Evolutionary conservation across 2,113 vertebrate species (phyloP).

Genomic region (Spea multiplicata): DNA sequence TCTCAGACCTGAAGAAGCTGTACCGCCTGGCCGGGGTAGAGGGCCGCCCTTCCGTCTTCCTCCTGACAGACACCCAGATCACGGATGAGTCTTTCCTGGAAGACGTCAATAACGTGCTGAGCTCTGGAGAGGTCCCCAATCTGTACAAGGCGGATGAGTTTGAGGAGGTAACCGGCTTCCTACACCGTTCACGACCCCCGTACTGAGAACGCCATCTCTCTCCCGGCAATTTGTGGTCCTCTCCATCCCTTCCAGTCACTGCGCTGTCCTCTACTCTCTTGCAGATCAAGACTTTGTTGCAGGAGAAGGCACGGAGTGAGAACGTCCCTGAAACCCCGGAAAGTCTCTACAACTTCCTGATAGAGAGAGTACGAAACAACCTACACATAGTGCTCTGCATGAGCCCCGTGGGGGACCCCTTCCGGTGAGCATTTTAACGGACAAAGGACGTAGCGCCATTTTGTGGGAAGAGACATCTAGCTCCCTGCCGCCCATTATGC

Average conservation of each 20-base stretch:
- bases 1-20: constrained; percentile 80
- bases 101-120: constrained; percentile 85
- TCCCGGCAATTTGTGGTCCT: too few relatives aligned
- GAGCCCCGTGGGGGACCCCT: constrained; percentile 81
- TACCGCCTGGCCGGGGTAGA: constrained; percentile 77
- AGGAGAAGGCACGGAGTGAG: constrained; percentile 69
- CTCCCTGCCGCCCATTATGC: too few relatives aligned
- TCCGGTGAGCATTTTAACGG: constrained; percentile 66
- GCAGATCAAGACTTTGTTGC: constrained; percentile 70
- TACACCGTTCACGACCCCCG: too few relatives aligned
- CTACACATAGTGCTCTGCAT: constrained; percentile 82
- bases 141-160: constrained; percentile 83
- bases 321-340: constrained; percentile 69
- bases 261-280: background rate
- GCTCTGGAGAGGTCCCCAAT: constrained; percentile 85
- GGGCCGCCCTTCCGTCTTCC: constrained; percentile 78
- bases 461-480: too few relatives aligned
- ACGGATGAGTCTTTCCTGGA: constrained; percentile 80
- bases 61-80: constrained; percentile 83
- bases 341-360: constrained; percentile 77
- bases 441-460: too few relatives aligned
- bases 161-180: constrained; percentile 66
- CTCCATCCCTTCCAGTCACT: background rate
- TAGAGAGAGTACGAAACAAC: constrained; percentile 80
- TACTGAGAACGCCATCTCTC: too few relatives aligned